Evolutionary conservation across 2,888 invertebrate genomes (phyloP).

Genomic region (Ormyrus labotus): DNA sequence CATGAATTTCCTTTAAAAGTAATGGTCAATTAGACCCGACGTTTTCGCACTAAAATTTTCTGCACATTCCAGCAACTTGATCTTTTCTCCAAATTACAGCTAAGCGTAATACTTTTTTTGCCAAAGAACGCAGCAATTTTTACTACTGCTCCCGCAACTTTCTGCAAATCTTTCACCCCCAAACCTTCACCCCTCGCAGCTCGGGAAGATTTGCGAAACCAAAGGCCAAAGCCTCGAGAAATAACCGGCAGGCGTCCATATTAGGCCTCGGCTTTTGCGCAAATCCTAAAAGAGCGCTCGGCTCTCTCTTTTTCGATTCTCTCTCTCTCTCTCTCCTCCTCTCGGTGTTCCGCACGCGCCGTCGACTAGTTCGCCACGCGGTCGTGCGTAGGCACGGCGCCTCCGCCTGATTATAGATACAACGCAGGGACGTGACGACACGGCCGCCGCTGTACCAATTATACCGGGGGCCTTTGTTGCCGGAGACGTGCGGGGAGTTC

Average conservation of each 20-base stretch:
- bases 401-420: conserved; percentile 4
- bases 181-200: neutral
- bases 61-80: too few species aligned
- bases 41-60: too few species aligned
- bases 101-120: too few species aligned
- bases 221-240: neutral
- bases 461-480: neutral
- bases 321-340: neutral
- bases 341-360: neutral
- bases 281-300: conserved; percentile 36
- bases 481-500: too few species aligned
- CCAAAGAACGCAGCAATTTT: too few species aligned
- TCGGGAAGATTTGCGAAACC: conserved; percentile 35
- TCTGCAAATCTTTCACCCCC: too few species aligned
- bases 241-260: neutral
- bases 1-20: too few species aligned
- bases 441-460: conserved; percentile 11
- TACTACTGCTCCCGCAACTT: too few species aligned
- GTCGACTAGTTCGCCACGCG: neutral
- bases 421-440: neutral
- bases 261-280: conserved; percentile 41
- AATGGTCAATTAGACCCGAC: too few species aligned
- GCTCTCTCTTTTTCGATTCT: neutral
- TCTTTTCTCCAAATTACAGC: too few species aligned
- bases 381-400: conserved; percentile 11